Conservation (phyloP, 2,888 invertebrate species). For the Zelleria hepariella region DNA sequence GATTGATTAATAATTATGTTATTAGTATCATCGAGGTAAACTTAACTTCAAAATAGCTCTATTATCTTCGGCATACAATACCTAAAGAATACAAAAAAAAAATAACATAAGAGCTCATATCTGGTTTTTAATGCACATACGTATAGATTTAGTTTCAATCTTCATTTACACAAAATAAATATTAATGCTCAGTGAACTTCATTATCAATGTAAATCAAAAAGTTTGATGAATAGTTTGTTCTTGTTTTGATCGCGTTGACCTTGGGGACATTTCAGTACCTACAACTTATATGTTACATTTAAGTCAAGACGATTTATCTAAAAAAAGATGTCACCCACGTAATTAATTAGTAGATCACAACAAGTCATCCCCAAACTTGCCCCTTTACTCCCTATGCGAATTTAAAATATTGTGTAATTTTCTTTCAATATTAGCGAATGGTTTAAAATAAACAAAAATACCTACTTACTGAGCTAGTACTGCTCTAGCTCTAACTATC, state of each 20-base stretch:
- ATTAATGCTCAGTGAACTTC: background rate
- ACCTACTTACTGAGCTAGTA: too few species aligned
- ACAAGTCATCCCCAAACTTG: conserved; percentile 20
- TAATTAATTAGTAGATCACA: conserved; percentile 21
- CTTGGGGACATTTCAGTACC: conserved; percentile 14
- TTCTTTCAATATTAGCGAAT: too few species aligned
- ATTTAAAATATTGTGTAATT: conserved; percentile 1
- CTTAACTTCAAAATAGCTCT: background rate
- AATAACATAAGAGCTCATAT: background rate
- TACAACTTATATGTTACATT: background rate
- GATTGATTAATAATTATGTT: conserved; percentile 23
- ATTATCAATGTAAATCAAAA: background rate
- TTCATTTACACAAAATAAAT: background rate
- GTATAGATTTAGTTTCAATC: background rate
- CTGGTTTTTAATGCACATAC: background rate
- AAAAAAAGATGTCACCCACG: background rate
- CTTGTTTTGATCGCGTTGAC: conserved; percentile 7
- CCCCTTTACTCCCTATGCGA: too few species aligned
- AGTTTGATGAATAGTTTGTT: background rate
- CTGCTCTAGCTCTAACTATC: too few species aligned
- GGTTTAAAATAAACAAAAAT: too few species aligned
- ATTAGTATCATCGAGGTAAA: conserved; percentile 6
- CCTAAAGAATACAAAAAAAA: too few species aligned
- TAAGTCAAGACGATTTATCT: background rate
- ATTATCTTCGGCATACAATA: too few species aligned